These are phyloP conservation scores for Gastracanthus pulcherrimus DNA, from an alignment of 2,888 invertebrate species.

Conservation along the genomic window DNA sequence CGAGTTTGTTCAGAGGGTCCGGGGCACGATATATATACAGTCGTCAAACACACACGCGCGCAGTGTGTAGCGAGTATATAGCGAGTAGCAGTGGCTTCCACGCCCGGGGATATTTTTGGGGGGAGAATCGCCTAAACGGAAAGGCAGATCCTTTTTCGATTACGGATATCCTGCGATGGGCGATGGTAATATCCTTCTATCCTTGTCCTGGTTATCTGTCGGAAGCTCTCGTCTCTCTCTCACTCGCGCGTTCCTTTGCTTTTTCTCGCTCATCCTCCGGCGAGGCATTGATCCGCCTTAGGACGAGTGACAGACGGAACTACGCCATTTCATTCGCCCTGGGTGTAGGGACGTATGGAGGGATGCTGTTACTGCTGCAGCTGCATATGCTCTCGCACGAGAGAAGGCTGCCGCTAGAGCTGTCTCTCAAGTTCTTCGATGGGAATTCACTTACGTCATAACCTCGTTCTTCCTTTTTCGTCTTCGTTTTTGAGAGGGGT, in stretches of 20 bases:
- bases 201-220: background rate
- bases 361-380: no score
- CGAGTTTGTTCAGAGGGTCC: no score
- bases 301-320: background rate
- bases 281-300: background rate
- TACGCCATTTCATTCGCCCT: background rate
- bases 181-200: conserved; percentile 41
- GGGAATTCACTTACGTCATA: conserved; percentile 16
- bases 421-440: background rate
- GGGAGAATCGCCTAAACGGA: conserved; percentile 26
- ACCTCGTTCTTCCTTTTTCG: no score
- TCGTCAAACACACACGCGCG: no score
- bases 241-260: background rate
- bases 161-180: conserved; percentile 46
- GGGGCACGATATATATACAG: no score
- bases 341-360: background rate
- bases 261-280: background rate
- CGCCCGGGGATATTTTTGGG: conserved; percentile 43
- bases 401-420: background rate
- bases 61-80: no score
- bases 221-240: background rate
- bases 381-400: no score
- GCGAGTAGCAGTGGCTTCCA: no score
- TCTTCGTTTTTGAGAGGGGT: background rate
- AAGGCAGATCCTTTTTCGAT: conserved; percentile 55